Conservation (phyloP, 2,797 vertebrate genomes). For the Sorex maritimensis region DNA sequence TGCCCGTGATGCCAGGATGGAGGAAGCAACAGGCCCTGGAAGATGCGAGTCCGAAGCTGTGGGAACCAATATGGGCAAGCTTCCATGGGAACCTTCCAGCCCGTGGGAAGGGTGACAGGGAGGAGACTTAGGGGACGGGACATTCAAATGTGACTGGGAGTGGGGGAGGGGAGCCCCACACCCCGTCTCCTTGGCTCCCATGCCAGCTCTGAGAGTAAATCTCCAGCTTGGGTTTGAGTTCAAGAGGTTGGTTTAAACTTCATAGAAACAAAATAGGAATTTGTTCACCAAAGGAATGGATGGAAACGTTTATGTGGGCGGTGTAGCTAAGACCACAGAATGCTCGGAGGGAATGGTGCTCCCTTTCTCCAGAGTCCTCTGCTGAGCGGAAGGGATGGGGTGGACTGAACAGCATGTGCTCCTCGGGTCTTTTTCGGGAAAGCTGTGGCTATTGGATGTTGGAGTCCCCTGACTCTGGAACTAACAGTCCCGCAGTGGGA, state of each 20-base stretch:
- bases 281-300: background rate
- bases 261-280: background rate
- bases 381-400: background rate
- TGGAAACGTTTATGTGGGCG: background rate
- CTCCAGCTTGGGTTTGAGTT: background rate
- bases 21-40: background rate
- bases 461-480: background rate
- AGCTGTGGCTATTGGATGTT: background rate
- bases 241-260: background rate
- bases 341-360: background rate
- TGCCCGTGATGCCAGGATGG: background rate
- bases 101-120: background rate
- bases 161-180: background rate
- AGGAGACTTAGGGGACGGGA: background rate
- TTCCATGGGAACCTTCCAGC: background rate
- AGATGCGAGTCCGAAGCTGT: background rate
- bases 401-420: background rate
- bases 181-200: background rate
- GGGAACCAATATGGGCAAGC: background rate
- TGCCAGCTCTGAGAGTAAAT: background rate
- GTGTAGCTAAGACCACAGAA: background rate
- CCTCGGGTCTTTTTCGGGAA: background rate
- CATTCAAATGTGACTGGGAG: background rate
- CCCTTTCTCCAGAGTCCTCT: background rate
- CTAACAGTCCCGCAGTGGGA: background rate